Percentiles rank a stretch among this genome's conserved stretches.
Evolutionary conservation across 2,888 invertebrate genomes (phyloP).

Genomic region (Orthosia incerta): DNA sequence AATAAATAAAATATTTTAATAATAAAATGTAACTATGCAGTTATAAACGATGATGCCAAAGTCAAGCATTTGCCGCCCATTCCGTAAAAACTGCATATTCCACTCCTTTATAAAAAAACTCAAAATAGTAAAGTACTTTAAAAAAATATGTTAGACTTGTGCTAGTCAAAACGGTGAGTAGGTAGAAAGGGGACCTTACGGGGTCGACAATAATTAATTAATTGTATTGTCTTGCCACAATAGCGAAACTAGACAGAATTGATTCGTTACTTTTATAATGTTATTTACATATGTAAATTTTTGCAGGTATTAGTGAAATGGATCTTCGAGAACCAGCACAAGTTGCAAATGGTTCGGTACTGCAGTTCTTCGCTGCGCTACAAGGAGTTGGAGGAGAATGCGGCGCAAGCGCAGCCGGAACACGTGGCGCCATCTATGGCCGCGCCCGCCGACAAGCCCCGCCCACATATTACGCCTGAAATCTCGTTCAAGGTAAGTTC

Average conservation of each 20-base stretch:
- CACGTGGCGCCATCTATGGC: constrained; percentile 70
- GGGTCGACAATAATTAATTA: constrained; percentile 26
- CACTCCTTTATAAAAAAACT: neutral
- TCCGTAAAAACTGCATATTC: constrained; percentile 1
- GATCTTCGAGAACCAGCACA: constrained; percentile 94
- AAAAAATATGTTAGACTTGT: neutral
- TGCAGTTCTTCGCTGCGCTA: constrained; percentile 90
- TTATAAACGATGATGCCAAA: neutral
- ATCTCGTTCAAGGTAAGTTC: constrained; percentile 91
- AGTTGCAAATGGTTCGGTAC: constrained; percentile 91
- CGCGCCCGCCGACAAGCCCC: constrained; percentile 74
- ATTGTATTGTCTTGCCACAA: constrained; percentile 28
- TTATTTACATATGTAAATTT: constrained; percentile 17
- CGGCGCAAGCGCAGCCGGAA: constrained; percentile 72
- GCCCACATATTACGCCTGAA: constrained; percentile 82
- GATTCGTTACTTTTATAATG: constrained; percentile 26
- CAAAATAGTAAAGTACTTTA: neutral
- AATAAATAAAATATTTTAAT: neutral
- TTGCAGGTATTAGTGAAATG: constrained; percentile 91
- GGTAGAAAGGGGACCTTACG: constrained; percentile 19
- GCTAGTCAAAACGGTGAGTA: constrained; percentile 4
- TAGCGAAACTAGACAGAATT: constrained; percentile 25
- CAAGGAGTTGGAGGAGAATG: constrained; percentile 87
- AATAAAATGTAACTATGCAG: neutral
- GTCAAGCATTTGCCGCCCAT: neutral